Percentiles rank a stretch among this genome's conserved stretches.
Evolutionary conservation across 2,888 invertebrate species (phyloP).

Genomic region (Hyalella azteca): DNA sequence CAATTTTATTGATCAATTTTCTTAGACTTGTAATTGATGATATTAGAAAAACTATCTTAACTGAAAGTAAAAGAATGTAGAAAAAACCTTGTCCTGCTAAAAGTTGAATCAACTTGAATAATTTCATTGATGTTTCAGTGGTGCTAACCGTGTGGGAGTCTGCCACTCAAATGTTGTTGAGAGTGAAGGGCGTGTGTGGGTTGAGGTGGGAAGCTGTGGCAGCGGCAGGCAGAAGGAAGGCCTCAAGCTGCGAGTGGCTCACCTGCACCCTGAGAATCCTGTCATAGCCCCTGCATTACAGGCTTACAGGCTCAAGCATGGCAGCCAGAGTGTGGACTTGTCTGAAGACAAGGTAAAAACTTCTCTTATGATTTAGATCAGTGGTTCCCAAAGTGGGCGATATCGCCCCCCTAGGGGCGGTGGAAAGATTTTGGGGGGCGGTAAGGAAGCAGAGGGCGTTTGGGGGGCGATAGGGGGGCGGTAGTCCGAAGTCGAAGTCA

Average conservation of each 20-base stretch:
- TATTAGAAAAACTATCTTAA: too few relatives aligned
- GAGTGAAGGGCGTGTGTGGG: constrained; percentile 58
- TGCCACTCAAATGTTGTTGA: constrained; percentile 35
- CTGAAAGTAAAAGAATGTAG: neutral
- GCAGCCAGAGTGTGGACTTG: neutral
- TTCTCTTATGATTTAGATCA: too few relatives aligned
- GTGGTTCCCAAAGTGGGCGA: too few relatives aligned
- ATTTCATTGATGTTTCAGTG: constrained; percentile 12
- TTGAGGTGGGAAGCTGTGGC: constrained; percentile 47
- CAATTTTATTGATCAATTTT: too few relatives aligned
- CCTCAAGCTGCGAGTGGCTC: constrained; percentile 52
- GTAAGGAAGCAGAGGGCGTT: too few relatives aligned
- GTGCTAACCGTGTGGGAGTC: neutral
- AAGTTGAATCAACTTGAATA: neutral
- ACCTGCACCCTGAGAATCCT: constrained; percentile 58
- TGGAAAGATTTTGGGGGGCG: too few relatives aligned
- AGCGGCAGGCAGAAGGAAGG: constrained; percentile 7
- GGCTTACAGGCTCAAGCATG: neutral
- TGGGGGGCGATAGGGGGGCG: too few relatives aligned
- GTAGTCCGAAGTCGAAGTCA: too few relatives aligned
- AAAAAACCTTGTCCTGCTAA: neutral
- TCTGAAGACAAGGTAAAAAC: neutral
- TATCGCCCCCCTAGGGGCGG: too few relatives aligned
- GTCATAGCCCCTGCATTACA: constrained; percentile 43
- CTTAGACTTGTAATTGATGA: too few relatives aligned